Evolutionary conservation across 2,888 invertebrate species (phyloP), one percentile per base, ranked within the genome.

Genomic region (Drosophila meridiana): DNA sequence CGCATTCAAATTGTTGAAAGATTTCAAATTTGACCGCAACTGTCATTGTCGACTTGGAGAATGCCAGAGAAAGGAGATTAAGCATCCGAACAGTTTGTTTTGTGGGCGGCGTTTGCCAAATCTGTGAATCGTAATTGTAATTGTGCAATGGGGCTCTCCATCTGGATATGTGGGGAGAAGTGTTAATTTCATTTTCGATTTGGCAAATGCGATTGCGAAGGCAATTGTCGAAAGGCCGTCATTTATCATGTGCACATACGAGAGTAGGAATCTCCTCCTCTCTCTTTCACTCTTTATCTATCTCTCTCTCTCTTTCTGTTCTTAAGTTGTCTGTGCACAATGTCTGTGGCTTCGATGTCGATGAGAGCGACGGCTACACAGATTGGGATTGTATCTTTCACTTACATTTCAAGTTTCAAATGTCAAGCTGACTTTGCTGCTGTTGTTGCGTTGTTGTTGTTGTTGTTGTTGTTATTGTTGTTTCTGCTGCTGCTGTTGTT

Each of bases 381-480:
- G 78, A 89, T 90, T 88, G 88, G 84, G 87, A 90, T 90, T 92
- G 90, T 92, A 90, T 92, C 89, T 89, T 90, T 90, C 90, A 92
- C 88, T 91, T 92, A 90, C 92, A 90, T 92, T 91, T 91, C 87
- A 88, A 86, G 88, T 89, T 88, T 86, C 90, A 91, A 90, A 87
- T 91, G 88, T 89, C 92, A 86, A 82, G 76, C 83, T 84, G 71
- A 28, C 38, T 55, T 38, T 71, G 50, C 50, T 50, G 50, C 2
- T 61, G 48, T 13, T 38, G 48, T 55, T 62, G 57, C 32, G 50
- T 1, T 61, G 48, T 13, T 38, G 48, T 55, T 62, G 57, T 61
- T 47, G 58, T 62, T 42, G 6, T 48, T 72, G 63, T 50, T 74
- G 28, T 26, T 28, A 26, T 4, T 58, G 36, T 28, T 38, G 48